These are phyloP conservation scores for Charaxes varanes DNA, from an alignment of 1,140 invertebrate species.

Conservation along the genomic window DNA sequence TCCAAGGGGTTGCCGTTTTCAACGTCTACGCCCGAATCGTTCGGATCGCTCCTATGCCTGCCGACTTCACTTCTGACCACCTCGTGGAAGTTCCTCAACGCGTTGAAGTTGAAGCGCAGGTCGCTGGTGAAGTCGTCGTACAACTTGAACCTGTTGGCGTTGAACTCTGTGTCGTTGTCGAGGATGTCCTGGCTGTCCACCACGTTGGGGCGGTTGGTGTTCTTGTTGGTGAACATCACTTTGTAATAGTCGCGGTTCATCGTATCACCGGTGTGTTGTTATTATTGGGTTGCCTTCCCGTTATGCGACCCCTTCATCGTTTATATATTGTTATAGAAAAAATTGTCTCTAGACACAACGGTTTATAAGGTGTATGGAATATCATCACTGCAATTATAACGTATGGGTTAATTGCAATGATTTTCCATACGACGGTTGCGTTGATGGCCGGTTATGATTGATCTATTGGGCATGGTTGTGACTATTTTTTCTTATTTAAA, in stretches of 20 bases:
- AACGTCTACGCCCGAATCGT: slow-evolving; percentile 65
- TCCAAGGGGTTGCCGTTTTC: slow-evolving; percentile 60
- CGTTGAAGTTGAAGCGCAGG: slow-evolving; percentile 53
- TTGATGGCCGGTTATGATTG: slow-evolving; percentile 15
- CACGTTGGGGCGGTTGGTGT: slow-evolving; percentile 28
- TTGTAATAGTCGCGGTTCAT: slow-evolving; percentile 65
- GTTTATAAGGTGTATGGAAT: too few species aligned
- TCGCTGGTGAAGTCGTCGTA: slow-evolving; percentile 64
- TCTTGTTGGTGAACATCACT: slow-evolving; percentile 46
- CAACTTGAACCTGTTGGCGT: slow-evolving; percentile 64
- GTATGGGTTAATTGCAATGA: background rate
- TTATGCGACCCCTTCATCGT: slow-evolving; percentile 9
- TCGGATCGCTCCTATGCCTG: slow-evolving; percentile 43
- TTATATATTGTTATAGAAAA: background rate
- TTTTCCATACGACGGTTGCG: slow-evolving; percentile 22
- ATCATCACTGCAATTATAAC: too few species aligned
- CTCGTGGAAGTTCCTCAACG: slow-evolving; percentile 48
- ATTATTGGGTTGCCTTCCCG: slow-evolving; percentile 14
- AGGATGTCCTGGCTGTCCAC: slow-evolving; percentile 36
- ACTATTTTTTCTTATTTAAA: background rate
- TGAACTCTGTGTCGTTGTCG: slow-evolving; percentile 65
- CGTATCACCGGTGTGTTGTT: slow-evolving; percentile 31
- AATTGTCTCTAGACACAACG: background rate
- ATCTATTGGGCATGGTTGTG: slow-evolving; percentile 17
- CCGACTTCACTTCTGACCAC: slow-evolving; percentile 34